Evolutionary conservation across 2,888 invertebrate species (phyloP).

Genomic region (Lottia scabra): DNA sequence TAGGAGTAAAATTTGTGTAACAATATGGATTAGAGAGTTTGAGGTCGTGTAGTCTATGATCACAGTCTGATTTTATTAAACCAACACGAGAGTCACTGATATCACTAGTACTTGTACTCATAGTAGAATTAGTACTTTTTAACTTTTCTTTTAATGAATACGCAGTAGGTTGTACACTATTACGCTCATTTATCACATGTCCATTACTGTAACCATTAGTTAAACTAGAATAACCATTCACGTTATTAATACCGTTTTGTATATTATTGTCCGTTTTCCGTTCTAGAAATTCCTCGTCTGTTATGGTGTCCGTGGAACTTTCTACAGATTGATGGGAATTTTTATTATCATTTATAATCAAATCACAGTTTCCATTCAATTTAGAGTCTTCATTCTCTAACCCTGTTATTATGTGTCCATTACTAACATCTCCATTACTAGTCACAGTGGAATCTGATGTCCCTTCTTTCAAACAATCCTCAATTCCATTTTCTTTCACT

Average conservation of each 20-base stretch:
- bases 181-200: neutral
- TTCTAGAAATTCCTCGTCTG: conserved; percentile 31
- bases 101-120: conserved; percentile 68
- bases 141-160: conserved; percentile 35
- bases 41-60: conserved; percentile 6
- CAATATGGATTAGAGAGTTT: neutral
- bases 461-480: neutral
- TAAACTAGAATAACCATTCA: conserved; percentile 16
- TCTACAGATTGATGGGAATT: conserved; percentile 66
- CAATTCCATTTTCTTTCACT: neutral
- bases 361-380: conserved; percentile 15
- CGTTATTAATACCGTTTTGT: neutral
- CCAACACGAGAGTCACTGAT: conserved; percentile 59
- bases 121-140: conserved; percentile 38
- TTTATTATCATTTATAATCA: conserved; percentile 2
- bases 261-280: conserved; percentile 16
- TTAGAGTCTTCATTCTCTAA: conserved; percentile 4
- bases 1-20: neutral
- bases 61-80: neutral
- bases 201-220: neutral
- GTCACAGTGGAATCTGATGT: neutral
- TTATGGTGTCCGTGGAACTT: conserved; percentile 74
- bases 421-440: conserved; percentile 1
- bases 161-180: conserved; percentile 6
- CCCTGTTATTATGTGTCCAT: conserved; percentile 11